Evolutionary conservation across 53 echinoderm and acorn worm genomes (phyloP), one percentile per base, ranked within the genome.

Genomic region (Echinarachnius parma): DNA sequence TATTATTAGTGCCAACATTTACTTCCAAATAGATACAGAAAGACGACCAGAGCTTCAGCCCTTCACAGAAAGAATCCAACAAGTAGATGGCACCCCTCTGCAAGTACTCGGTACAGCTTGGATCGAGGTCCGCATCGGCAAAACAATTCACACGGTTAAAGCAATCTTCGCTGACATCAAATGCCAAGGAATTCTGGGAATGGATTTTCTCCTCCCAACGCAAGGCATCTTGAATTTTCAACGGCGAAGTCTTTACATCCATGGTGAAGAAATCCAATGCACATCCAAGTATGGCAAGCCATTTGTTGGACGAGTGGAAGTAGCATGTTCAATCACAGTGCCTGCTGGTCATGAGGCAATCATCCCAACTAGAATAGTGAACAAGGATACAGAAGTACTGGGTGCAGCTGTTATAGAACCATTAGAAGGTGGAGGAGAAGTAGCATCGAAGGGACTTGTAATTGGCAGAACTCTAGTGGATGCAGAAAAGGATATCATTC

Each of bases 161-260:
- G 80, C 64, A 5, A 69, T 70, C 4, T 80, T 89, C 21, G 89
- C 89, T 1, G 65, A 69, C 2, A 61, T 84, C 11, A 75, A 48
- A 16, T 28, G 61, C 20, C 34, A 68, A 13, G 84, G 78, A 21
- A 62, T 89, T 7, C 62, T 89, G 21, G 89, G 89, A 15, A 59
- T 84, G 55, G 81, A 77, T 77, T 77, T 83, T 27, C 67, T 80
- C 0, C 24, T 68, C 19, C 50, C 46, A 1, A 35, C 75, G 0
- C 76, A 60, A 9, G 80, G 76, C 11, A 34, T 11, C n/a, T 47
- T 75, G 19, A 28, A 84, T 28, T 76, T 80, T 19, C 30, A 50
- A 0, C 46, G 29, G 2, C 48, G 48, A 5, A 76, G 29, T 18
- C 64, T 75, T 1, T 7, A 37, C 21, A 46, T 79, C 9, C 53